These are phyloP conservation scores for Scaptomyza parva DNA, from an alignment of 2,888 invertebrate genomes.

Conservation along the genomic window DNA sequence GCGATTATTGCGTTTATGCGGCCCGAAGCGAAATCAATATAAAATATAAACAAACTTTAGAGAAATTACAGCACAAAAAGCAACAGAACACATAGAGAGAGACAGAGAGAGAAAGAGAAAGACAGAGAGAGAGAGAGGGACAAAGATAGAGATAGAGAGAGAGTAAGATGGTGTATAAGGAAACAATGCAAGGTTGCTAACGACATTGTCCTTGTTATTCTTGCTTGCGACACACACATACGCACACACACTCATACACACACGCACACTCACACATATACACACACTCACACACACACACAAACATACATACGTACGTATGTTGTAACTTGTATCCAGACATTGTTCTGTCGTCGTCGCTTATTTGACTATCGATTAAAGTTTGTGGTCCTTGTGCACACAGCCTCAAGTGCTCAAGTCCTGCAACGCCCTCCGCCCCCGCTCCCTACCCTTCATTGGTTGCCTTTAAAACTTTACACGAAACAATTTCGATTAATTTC, in stretches of 20 bases:
- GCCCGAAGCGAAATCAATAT: slow-evolving; percentile 71
- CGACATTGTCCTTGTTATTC: slow-evolving; percentile 35
- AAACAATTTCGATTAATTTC: slow-evolving; percentile 77
- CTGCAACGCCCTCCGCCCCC: slow-evolving; percentile 24
- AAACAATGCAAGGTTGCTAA: slow-evolving; percentile 28
- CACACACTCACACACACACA: slow-evolving; percentile 26
- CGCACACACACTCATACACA: slow-evolving; percentile 19
- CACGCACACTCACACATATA: slow-evolving; percentile 8
- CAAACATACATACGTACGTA: slow-evolving; percentile 3
- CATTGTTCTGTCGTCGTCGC: slow-evolving; percentile 31
- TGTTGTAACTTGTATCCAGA: slow-evolving; percentile 29
- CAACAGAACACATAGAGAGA: slow-evolving; percentile 12
- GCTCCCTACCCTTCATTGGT: neutral
- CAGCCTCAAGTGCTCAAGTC: slow-evolving; percentile 63
- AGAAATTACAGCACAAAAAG: slow-evolving; percentile 73
- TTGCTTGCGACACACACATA: slow-evolving; percentile 28
- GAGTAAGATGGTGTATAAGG: slow-evolving; percentile 3
- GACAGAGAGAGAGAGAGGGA: neutral
- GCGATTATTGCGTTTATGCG: slow-evolving; percentile 81
- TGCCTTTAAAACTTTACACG: slow-evolving; percentile 38
- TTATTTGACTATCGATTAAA: slow-evolving; percentile 80
- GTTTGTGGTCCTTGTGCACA: slow-evolving; percentile 72
- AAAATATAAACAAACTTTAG: slow-evolving; percentile 79
- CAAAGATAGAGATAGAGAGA: neutral
- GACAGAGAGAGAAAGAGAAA: no score